Evolutionary conservation across 1,140 invertebrate genomes (phyloP).

Genomic region (Microplitis mediator): DNA sequence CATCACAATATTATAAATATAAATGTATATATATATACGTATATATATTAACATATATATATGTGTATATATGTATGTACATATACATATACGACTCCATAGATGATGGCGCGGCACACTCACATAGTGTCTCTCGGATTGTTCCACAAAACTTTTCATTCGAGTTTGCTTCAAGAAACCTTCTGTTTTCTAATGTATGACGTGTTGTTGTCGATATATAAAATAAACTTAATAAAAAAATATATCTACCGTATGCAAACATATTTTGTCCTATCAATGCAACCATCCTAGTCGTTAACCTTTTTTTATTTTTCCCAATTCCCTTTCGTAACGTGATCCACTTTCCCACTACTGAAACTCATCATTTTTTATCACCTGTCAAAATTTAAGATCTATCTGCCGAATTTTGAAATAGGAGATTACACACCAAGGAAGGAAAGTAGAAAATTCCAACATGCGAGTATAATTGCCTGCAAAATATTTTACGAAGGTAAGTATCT

Average conservation of each 20-base stretch:
- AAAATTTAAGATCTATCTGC: no score
- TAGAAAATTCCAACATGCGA: no score
- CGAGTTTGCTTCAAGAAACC: conserved; percentile 65
- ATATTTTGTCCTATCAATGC: background rate
- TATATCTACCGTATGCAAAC: conserved; percentile 33
- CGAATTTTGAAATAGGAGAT: no score
- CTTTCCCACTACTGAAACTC: no score
- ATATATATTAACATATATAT: no score
- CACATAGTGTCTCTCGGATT: conserved; percentile 65
- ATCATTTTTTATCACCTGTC: no score
- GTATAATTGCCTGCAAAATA: no score
- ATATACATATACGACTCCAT: conserved; percentile 62
- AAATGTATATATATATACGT: no score
- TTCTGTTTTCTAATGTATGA: conserved; percentile 66
- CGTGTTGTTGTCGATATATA: conserved; percentile 66
- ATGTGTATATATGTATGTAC: no score
- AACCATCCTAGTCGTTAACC: background rate
- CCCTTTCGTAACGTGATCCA: no score
- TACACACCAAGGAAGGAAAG: no score
- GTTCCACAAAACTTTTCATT: conserved; percentile 65
- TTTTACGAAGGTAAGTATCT: no score
- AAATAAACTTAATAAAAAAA: conserved; percentile 65
- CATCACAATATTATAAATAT: conserved; percentile 57
- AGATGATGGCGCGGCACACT: conserved; percentile 64
- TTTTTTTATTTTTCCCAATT: background rate